Evolutionary conservation across 2,113 vertebrate genomes (phyloP).

Genomic region (Leucopsar rothschildi): DNA sequence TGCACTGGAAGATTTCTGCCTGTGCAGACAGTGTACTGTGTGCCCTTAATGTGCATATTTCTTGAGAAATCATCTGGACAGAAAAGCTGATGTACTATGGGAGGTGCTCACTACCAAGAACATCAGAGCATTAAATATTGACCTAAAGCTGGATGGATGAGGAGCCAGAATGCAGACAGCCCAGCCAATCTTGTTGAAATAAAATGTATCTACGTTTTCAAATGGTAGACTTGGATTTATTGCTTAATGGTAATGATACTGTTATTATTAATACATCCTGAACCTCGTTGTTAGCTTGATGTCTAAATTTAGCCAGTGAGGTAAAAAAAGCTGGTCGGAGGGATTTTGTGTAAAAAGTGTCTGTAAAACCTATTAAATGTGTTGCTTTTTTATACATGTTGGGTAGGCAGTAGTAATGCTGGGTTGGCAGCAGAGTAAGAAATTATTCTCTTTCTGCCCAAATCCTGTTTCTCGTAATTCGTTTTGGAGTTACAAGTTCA

Average conservation of each 20-base stretch:
- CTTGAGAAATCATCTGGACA: not conserved
- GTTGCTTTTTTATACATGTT: not conserved
- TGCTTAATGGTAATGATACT: not conserved
- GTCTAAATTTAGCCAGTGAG: not conserved
- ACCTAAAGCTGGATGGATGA: not conserved
- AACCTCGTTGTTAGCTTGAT: accelerated
- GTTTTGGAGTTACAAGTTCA: not conserved
- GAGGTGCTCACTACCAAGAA: not conserved
- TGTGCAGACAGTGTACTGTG: not conserved
- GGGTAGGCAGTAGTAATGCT: not conserved
- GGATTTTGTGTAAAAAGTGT: not conserved
- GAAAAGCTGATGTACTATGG: not conserved
- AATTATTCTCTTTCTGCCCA: not conserved
- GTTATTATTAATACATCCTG: not conserved
- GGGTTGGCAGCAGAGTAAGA: not conserved
- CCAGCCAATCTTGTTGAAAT: not conserved
- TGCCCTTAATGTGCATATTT: not conserved
- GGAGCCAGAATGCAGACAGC: not conserved
- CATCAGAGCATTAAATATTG: constrained; percentile 27
- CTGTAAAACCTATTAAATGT: not conserved
- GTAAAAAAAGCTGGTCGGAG: not conserved
- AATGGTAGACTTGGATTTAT: not conserved
- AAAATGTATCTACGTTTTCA: not conserved
- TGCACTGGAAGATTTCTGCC: not conserved
- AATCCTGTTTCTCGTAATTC: not conserved